Evolutionary conservation across 2,888 invertebrate genomes (phyloP).

Genomic region (Chaetoderma sp.): DNA sequence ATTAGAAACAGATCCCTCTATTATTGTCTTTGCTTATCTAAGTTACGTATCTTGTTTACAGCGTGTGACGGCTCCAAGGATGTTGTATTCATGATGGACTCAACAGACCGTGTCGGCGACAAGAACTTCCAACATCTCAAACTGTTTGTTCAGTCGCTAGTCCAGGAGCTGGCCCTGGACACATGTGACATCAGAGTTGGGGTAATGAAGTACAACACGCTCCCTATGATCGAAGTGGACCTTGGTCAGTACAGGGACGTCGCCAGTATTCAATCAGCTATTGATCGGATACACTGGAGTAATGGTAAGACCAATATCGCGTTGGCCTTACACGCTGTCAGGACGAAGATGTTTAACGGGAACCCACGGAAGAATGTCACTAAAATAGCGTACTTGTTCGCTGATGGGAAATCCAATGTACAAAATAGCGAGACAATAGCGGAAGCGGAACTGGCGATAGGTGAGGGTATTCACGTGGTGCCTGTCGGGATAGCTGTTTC

Average conservation of each 20-base stretch:
- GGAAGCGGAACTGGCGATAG: conserved; percentile 58
- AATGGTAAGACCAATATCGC: conserved; percentile 62
- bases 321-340: conserved; percentile 49
- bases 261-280: conserved; percentile 47
- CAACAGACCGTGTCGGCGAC: conserved; percentile 56
- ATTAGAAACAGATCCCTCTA: too few relatives aligned
- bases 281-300: conserved; percentile 49
- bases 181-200: conserved; percentile 54
- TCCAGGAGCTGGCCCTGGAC: conserved; percentile 54
- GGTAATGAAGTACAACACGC: conserved; percentile 63
- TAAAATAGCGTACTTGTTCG: conserved; percentile 61
- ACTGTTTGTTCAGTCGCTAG: conserved; percentile 55
- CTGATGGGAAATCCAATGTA: conserved; percentile 59
- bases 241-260: conserved; percentile 38
- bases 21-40: too few relatives aligned
- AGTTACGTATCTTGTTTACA: conserved; percentile 32
- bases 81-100: conserved; percentile 62
- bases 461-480: conserved; percentile 55
- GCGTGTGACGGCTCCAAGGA: conserved; percentile 59
- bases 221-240: conserved; percentile 55
- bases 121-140: conserved; percentile 52
- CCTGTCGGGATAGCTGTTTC: conserved; percentile 58
- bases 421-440: conserved; percentile 51
- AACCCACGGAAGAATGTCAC: conserved; percentile 54
- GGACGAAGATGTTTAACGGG: conserved; percentile 43